Conservation (phyloP, 2,113 vertebrate species). For the Antechinus stuartii region DNA sequence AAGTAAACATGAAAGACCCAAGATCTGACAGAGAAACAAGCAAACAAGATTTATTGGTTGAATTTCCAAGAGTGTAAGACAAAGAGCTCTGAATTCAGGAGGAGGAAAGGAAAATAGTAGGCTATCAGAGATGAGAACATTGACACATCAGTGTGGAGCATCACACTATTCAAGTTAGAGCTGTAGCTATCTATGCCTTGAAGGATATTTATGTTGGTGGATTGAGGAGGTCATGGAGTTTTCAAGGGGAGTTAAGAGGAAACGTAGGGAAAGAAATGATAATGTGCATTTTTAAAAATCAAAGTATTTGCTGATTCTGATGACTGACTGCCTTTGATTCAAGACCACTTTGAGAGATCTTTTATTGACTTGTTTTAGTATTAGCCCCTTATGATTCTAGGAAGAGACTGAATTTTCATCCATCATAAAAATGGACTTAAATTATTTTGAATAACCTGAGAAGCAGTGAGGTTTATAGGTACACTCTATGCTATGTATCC, state of each 20-base stretch:
- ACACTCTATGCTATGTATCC: neutral
- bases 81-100: neutral
- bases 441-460: neutral
- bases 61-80: neutral
- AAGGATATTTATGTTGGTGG: no score
- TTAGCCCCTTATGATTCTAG: neutral
- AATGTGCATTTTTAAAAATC: neutral
- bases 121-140: neutral
- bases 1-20: neutral
- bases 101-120: neutral
- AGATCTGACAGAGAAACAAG: neutral
- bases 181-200: neutral
- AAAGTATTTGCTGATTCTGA: neutral
- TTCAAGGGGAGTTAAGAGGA: neutral
- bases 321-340: neutral
- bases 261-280: neutral
- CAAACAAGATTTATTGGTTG: neutral
- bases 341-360: no score
- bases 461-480: neutral
- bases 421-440: neutral
- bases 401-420: neutral
- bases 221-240: neutral
- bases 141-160: fast-evolving
- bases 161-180: neutral
- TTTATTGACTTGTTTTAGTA: no score